Conservation (phyloP, 1,140 invertebrate genomes). For the Bombus superbus region DNA sequence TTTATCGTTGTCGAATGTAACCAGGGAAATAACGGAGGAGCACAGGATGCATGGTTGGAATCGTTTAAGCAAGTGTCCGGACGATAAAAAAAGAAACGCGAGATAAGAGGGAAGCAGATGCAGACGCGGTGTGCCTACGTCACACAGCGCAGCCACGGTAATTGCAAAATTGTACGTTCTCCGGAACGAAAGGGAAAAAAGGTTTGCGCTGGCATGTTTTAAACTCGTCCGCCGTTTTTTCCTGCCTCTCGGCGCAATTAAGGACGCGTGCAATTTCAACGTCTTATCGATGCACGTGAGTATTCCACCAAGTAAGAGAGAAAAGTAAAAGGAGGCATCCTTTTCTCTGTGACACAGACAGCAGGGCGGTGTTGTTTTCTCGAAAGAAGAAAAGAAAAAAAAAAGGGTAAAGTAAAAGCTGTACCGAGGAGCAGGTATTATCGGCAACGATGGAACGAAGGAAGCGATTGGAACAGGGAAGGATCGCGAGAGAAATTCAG, state of each 20-base stretch:
- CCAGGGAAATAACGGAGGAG: slow-evolving; percentile 14
- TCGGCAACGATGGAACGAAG: background rate
- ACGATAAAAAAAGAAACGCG: slow-evolving; percentile 4
- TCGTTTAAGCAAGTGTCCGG: slow-evolving; percentile 27
- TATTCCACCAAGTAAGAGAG: background rate
- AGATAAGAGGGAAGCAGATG: slow-evolving; percentile 50
- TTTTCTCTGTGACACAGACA: background rate
- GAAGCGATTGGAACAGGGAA: background rate
- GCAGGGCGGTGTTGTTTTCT: background rate
- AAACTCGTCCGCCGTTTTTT: slow-evolving; percentile 42
- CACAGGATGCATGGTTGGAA: background rate
- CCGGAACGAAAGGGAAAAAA: slow-evolving; percentile 19
- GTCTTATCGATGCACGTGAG: slow-evolving; percentile 46
- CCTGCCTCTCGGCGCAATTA: slow-evolving; percentile 35
- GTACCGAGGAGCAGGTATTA: background rate
- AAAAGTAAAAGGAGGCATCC: background rate
- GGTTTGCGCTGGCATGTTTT: slow-evolving; percentile 21
- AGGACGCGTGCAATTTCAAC: slow-evolving; percentile 52
- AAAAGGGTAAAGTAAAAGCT: background rate
- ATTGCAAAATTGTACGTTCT: slow-evolving; percentile 50
- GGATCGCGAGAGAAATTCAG: slow-evolving; percentile 17
- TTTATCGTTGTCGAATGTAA: background rate
- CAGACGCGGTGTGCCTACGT: slow-evolving; percentile 20
- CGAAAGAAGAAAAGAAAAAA: too few species aligned
- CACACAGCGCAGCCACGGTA: slow-evolving; percentile 25